phyloP scores from a whole-genome alignment of 30 jellyfish, hydroid and myxozoan genomes.

The Aurelia sp. region DNA sequence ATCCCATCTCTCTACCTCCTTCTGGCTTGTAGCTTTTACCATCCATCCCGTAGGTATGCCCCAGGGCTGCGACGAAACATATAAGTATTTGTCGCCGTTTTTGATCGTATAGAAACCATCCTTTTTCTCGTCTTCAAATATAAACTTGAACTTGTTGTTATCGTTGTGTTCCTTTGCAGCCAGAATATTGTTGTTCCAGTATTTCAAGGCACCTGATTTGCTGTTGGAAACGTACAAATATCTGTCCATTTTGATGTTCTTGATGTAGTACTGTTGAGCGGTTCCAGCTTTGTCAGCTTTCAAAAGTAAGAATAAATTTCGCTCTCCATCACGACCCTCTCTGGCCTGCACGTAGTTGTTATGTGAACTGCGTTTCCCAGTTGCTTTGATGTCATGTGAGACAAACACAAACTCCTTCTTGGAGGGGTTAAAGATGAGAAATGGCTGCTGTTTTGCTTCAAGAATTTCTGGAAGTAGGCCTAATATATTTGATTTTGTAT shows the following conservation, averaged over 20 bases:
- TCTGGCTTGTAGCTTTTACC: not conserved
- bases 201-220: not conserved
- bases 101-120: slow-evolving; percentile 27
- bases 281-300: not conserved
- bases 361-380: not conserved
- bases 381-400: slow-evolving; percentile 19
- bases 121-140: slow-evolving; percentile 5
- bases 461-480: slow-evolving; percentile 22
- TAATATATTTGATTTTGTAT: slow-evolving; percentile 20
- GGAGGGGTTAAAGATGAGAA: not conserved
- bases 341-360: slow-evolving; percentile 25
- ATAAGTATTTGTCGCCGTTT: not conserved
- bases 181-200: slow-evolving; percentile 2
- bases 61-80: slow-evolving; percentile 7
- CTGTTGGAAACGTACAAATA: slow-evolving; percentile 11
- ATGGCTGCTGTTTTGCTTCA: slow-evolving; percentile 6
- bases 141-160: not conserved
- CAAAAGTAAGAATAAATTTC: slow-evolving; percentile 2
- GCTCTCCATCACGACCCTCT: slow-evolving; percentile 1
- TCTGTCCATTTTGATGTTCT: not conserved
- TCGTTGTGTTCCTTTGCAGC: not conserved
- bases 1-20: slow-evolving; percentile 8
- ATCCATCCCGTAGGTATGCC: slow-evolving; percentile 10
- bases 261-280: not conserved
- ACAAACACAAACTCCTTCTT: slow-evolving; percentile 13